Evolutionary conservation across 2,888 invertebrate genomes (phyloP).

Genomic region (Drosophila nigritarsus): DNA sequence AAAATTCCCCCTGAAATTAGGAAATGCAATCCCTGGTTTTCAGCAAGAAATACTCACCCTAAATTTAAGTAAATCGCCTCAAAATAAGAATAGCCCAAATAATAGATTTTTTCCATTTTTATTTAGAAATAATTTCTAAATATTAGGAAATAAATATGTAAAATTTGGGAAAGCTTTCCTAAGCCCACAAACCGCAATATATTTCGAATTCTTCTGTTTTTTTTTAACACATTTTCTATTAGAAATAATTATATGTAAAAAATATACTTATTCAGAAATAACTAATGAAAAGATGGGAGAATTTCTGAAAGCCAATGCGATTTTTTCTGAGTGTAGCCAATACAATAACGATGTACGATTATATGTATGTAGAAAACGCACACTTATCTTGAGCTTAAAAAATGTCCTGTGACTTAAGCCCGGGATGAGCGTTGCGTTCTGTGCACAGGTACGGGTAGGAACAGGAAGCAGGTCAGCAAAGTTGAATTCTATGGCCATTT

Average conservation of each 20-base stretch:
- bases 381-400: not conserved
- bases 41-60: fast-evolving
- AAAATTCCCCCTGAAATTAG: not conserved
- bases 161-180: not conserved
- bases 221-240: not conserved
- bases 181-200: not conserved
- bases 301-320: not conserved
- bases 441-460: constrained; percentile 17
- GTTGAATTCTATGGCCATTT: constrained; percentile 50
- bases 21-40: not conserved
- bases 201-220: not conserved
- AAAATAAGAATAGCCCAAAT: no score
- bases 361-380: not conserved
- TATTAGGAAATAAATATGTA: not conserved
- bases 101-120: no score
- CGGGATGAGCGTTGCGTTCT: not conserved
- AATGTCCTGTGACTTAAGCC: not conserved
- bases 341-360: not conserved
- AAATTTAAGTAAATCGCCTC: no score
- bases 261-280: not conserved
- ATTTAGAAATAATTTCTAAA: not conserved
- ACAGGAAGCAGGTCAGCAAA: constrained; percentile 24
- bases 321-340: not conserved
- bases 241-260: not conserved
- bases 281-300: not conserved